Evolutionary conservation across 2,113 vertebrate species (phyloP), one percentile per base, ranked within the genome.

Genomic region (Beaufortia kweichowensis): DNA sequence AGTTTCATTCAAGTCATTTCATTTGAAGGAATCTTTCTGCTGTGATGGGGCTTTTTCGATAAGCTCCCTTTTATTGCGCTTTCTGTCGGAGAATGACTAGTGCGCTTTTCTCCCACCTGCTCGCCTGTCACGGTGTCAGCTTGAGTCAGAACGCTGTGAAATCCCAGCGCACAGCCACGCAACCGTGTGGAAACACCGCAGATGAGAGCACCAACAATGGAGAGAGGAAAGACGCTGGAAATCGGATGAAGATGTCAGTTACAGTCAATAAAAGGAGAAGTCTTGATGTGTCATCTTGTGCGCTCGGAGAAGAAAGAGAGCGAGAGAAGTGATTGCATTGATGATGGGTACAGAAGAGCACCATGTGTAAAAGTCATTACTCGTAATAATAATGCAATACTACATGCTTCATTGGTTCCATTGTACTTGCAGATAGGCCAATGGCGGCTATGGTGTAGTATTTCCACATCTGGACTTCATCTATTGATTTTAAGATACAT

Each of bases 161-260:
- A 88, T 91, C 91, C 90, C 90, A 88, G 83, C 84, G 83, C 87
- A 83, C 89, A 86, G 86, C 85, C 78, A 90, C 83, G 90, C 89
- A 91, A 87, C 88, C 87, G 87, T 85, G 85, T 89, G 91, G 90
- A 92, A 92, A 92, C 90, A 81, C 81, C 86, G 79, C 90, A 89
- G 90, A 92, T 91, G 90, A 88, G 85, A 83, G 85, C 84, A 70
- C 82, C 85, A 83, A 85, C 84, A 85, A 85, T 84, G 79, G 84
- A 85, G 81, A 79, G 81, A 82, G 82, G 78, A 86, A 76, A 81
- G 84, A 81, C 66, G 66, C 77, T n/a, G 21, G 81, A 59, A 89
- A 85, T 82, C 68, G 87, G 87, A 92, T 92, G 86, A 91, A 92
- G 91, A 91, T 86, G 87, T 92, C 87, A 87, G 88, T 90, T 90